Conservation (phyloP, 2,888 invertebrate genomes). For the Dynastes grantii region DNA sequence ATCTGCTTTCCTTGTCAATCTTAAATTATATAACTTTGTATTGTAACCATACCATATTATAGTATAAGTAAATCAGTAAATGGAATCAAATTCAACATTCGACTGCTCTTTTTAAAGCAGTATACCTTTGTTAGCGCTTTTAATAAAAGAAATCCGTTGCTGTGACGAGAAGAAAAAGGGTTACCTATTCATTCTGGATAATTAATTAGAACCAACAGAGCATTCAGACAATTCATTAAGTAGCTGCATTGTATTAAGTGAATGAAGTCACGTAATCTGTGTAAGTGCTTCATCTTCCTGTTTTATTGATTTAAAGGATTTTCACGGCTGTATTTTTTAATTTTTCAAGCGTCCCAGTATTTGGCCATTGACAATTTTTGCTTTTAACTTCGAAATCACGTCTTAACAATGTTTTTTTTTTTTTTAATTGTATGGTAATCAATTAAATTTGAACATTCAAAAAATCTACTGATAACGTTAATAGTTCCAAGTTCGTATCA, state of each 20-base stretch:
- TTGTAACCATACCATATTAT: no score
- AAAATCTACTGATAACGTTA: no score
- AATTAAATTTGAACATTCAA: no score
- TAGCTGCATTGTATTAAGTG: constrained; percentile 28
- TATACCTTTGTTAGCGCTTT: neutral
- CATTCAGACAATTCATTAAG: constrained; percentile 30
- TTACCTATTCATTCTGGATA: constrained; percentile 42
- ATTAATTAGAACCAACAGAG: constrained; percentile 21
- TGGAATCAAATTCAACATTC: neutral
- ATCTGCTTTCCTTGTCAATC: no score
- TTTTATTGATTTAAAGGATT: constrained; percentile 21
- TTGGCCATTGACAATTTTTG: neutral
- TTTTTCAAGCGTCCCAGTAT: neutral
- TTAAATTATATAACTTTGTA: no score
- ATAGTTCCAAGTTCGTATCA: no score
- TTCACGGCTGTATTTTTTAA: neutral
- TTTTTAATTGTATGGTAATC: no score
- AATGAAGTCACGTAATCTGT: constrained; percentile 26
- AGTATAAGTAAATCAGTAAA: neutral
- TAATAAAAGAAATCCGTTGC: constrained; percentile 15
- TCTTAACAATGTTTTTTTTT: neutral
- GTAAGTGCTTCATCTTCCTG: constrained; percentile 19
- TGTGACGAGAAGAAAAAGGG: neutral
- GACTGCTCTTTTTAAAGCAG: constrained; percentile 11
- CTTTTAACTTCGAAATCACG: neutral